Percentiles rank a stretch among this genome's conserved stretches.
phyloP scores from a whole-genome alignment of 2,888 invertebrate genomes.

The Drosophila phalerata region DNA sequence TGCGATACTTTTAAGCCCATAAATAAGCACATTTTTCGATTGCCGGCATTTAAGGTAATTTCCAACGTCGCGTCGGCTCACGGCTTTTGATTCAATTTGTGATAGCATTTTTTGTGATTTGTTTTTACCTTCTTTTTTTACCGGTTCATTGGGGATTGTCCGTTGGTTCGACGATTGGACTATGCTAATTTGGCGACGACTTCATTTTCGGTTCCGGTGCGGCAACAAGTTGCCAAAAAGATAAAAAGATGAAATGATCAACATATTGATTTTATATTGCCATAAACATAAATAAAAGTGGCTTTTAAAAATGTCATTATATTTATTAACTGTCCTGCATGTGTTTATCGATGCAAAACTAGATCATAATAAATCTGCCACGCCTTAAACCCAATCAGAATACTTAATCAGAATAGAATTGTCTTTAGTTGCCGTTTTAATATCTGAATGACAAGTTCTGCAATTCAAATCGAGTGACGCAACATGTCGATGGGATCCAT shows the following conservation, averaged over 20 bases:
- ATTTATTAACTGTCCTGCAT: constrained; percentile 28
- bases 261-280: constrained; percentile 47
- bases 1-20: constrained; percentile 49
- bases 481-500: constrained; percentile 44
- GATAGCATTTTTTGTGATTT: constrained; percentile 33
- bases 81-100: constrained; percentile 61
- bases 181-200: constrained; percentile 65
- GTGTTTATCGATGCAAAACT: constrained; percentile 11
- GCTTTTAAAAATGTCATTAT: constrained; percentile 43
- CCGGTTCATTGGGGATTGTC: constrained; percentile 32
- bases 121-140: constrained; percentile 26
- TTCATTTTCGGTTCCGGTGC: constrained; percentile 64
- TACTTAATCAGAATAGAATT: constrained; percentile 23
- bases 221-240: constrained; percentile 41
- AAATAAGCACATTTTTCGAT: constrained; percentile 61
- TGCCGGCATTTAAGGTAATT: constrained; percentile 65
- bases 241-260: constrained; percentile 47
- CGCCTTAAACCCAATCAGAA: constrained; percentile 55
- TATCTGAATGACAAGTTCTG: constrained; percentile 55
- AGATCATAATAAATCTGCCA: constrained; percentile 52
- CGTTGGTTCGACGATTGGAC: constrained; percentile 14
- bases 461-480: constrained; percentile 55
- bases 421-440: constrained; percentile 21
- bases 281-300: constrained; percentile 56
- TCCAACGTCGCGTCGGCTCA: constrained; percentile 58